Base-by-base conservation (phyloP, 2,888 invertebrate genomes). In the Lasioglossum villosulum region DNA sequence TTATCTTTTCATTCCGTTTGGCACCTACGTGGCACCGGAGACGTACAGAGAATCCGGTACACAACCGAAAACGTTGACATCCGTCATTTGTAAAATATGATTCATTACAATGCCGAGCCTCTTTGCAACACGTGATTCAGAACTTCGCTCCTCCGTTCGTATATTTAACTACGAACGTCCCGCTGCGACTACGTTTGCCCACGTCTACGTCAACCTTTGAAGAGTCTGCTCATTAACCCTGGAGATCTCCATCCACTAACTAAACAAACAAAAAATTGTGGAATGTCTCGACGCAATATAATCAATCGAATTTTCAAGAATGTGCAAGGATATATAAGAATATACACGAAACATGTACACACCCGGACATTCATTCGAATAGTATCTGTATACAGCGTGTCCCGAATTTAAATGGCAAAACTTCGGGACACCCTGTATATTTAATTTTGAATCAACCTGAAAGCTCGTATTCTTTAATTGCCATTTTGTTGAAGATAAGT, bases 61-160 rank as follows among this genome's bases (percentile, higher is more conserved):
- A 63, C 63, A 59, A 66, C 66, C 34, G 30, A 66, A 66, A 66
- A 66, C 66, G 66, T 66, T 66, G 34, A 66, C 66, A 66, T 66
- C 34, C 66, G 34, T 66, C 66, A 34, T 66, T 66, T 66, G 30
- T 66, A 66, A 66, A 23, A 66, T 66, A 66, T 34, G 66, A 66
- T 34, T 66, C 66, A 66, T 34, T 66, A 66, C 34, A 66, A 66
- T 23, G 66, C 30, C 66, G 34, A 8, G 34, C 0, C 19, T 34
- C 34, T 66, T 66, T 34, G 34, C 66, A 19, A 66, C 66, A 34
- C 66, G 34, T 34, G 34, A 34, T 34, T 66, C 30, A 66, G 34
- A 66, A 34, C 66, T 30, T 34, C 2, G 16, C 66, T 34, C 66
- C 34, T 66, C 30, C 30, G 30, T 34, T 34, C 16, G 66, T 66